Evolutionary conservation across 2,113 vertebrate genomes (phyloP), one percentile per base, ranked within the genome.

Genomic region (Atherinomorus stipes): DNA sequence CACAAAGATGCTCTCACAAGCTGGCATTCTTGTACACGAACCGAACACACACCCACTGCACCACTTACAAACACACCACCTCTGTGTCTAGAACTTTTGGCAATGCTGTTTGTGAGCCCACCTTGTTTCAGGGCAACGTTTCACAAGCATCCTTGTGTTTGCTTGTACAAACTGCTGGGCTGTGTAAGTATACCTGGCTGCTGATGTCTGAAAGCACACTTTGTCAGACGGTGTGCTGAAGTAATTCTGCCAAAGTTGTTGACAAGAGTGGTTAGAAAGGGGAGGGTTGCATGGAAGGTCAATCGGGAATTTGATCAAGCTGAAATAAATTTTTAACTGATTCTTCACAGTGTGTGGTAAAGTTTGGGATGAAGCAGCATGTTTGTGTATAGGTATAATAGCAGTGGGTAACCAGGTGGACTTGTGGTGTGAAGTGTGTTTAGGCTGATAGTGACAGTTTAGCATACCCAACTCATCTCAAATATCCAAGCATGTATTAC

Each of bases 111-210:
- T 90, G 68, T 53, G 45, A 69, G 67, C 60, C 62, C 50, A 53
- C 63, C 60, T 80, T 70, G 21, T 84, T 90, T 88, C 76, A 74
- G 80, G 61, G 78, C 85, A 90, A 85, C 66, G 64, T 91, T 92
- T 91, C 73, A 91, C 91, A 93, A 84, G 78, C 82, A 77, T 81
- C 62, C 28, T 69, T 64, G 76, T 92, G 90, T 92, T 91, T 90
- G 78, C 74, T 88, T 74, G 66, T 86, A 75, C 81, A 91, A 84
- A 91, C 80, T 81, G 67, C 45, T 18, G 38, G 77, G 74, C 89
- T 94, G 90, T 79, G 85, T 78, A 82, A 88, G 80, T 81, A 66
- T 69, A 79, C 63, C 71, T 74, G 68, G 69, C 37, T 26, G 10
- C 71, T 23, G 74, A 67, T 77, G 64, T 69, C 88, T 92, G 77